A percentile compares a stretch with the other conserved stretches of the same genome.
Conservation (phyloP, 2,797 vertebrate genomes). For the Pseudochaenichthys georgianus region DNA sequence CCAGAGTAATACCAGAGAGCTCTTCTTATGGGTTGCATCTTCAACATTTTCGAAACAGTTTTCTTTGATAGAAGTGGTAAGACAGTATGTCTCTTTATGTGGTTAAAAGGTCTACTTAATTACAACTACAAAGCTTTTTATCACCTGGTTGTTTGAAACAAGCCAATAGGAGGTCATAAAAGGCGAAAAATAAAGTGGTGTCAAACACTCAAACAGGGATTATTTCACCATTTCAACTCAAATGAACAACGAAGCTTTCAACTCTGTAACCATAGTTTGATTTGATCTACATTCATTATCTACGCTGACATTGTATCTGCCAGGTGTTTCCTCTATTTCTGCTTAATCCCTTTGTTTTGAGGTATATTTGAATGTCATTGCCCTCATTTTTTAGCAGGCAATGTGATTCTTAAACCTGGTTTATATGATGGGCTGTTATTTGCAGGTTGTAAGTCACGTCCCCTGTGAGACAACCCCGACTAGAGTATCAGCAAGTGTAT, state of each 20-base stretch:
- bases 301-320: conserved; percentile 4
- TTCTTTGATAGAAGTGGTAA: conserved; percentile 2
- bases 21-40: not conserved
- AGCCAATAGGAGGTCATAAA: not conserved
- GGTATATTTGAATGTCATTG: conserved; percentile 15
- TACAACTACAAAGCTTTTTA: not conserved
- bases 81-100: not conserved
- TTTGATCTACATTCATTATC: not conserved
- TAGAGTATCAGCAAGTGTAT: conserved; percentile 32
- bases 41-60: not conserved
- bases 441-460: conserved; percentile 31
- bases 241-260: not conserved
- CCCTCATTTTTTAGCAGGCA: conserved; percentile 8
- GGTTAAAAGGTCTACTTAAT: not conserved
- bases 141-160: not conserved
- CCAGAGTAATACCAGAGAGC: not conserved
- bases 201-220: not conserved
- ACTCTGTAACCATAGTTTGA: conserved; percentile 1
- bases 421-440: conserved; percentile 21
- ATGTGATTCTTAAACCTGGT: conserved; percentile 18
- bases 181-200: not conserved
- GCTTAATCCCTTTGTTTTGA: not conserved
- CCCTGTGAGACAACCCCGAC: conserved; percentile 55
- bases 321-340: conserved; percentile 11
- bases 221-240: not conserved